Evolutionary conservation across 2,888 invertebrate species (phyloP).

Genomic region (Mactromeris polynyma): DNA sequence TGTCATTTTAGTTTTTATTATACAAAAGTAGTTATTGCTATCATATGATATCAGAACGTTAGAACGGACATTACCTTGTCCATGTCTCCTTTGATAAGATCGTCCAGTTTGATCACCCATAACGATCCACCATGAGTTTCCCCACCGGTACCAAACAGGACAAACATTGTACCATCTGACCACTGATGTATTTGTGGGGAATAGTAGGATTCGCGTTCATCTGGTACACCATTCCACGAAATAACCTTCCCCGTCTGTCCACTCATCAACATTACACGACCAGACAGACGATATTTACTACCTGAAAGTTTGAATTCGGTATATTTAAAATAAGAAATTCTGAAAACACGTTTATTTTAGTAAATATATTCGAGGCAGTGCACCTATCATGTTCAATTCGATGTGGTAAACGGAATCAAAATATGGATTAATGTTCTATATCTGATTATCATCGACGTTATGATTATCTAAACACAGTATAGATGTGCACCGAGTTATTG

Average conservation of each 20-base stretch:
- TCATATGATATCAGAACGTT: too few relatives aligned
- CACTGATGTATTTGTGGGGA: slow-evolving; percentile 90
- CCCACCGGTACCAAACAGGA: slow-evolving; percentile 92
- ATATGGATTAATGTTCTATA: too few relatives aligned
- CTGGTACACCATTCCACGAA: slow-evolving; percentile 89
- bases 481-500: too few relatives aligned
- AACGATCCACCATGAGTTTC: slow-evolving; percentile 92
- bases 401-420: too few relatives aligned
- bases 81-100: slow-evolving; percentile 86
- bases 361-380: too few relatives aligned
- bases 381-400: too few relatives aligned
- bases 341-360: too few relatives aligned
- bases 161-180: slow-evolving; percentile 88
- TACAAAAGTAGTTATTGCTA: not conserved
- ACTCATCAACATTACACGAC: slow-evolving; percentile 91
- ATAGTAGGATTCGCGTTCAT: slow-evolving; percentile 91
- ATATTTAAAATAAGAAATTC: too few relatives aligned
- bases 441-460: too few relatives aligned
- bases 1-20: too few relatives aligned
- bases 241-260: slow-evolving; percentile 91
- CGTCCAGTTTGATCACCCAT: slow-evolving; percentile 90
- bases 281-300: slow-evolving; percentile 88
- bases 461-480: too few relatives aligned
- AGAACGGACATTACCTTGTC: slow-evolving; percentile 81
- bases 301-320: slow-evolving; percentile 78